These are phyloP conservation scores for Cydia strobilella DNA, from an alignment of 1,140 invertebrate genomes.

Conservation along the genomic window DNA sequence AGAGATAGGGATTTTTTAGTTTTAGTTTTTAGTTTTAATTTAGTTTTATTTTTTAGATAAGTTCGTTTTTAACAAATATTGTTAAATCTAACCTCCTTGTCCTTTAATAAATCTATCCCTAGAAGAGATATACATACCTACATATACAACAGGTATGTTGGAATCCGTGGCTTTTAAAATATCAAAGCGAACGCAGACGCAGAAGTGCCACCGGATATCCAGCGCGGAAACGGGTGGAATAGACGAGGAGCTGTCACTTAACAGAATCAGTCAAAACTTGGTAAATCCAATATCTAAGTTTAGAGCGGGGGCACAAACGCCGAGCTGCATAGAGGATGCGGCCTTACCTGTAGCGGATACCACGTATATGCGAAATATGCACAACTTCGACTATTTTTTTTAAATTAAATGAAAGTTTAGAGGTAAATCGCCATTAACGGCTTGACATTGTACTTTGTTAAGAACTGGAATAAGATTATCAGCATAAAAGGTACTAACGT, in stretches of 20 bases:
- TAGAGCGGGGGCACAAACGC: constrained; percentile 50
- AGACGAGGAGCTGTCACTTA: constrained; percentile 49
- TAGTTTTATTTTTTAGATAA: no score
- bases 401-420: no score
- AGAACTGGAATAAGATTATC: no score
- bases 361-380: neutral
- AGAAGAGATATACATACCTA: neutral
- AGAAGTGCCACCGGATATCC: constrained; percentile 37
- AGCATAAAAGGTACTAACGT: no score
- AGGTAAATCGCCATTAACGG: no score
- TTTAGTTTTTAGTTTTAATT: no score
- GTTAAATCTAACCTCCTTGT: no score
- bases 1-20: no score
- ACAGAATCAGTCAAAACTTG: constrained; percentile 70
- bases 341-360: neutral
- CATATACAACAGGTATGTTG: neutral
- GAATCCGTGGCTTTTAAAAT: neutral
- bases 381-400: no score
- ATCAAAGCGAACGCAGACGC: constrained; percentile 9
- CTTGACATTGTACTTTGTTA: no score
- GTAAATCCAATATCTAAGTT: constrained; percentile 77
- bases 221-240: constrained; percentile 44
- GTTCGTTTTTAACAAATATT: no score
- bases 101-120: no score
- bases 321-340: constrained; percentile 23